Evolutionary conservation across 2,113 vertebrate species (phyloP).

Genomic region (Leiothrix lutea): DNA sequence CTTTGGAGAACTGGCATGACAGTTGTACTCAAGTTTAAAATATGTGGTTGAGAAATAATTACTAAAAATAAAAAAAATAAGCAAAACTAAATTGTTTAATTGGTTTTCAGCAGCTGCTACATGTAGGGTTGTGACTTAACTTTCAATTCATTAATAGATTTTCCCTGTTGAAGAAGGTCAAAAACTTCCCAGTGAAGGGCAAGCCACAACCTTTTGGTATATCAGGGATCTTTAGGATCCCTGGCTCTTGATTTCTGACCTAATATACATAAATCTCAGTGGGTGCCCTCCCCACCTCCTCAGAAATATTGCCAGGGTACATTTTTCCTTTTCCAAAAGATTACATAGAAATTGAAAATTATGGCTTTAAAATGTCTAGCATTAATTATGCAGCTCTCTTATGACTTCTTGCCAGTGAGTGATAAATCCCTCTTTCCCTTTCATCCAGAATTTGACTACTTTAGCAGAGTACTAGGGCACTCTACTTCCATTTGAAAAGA

Average conservation of each 20-base stretch:
- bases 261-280: neutral
- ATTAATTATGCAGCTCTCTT: slow-evolving; percentile 25
- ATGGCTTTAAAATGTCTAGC: neutral
- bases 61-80: neutral
- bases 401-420: neutral
- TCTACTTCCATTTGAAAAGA: neutral
- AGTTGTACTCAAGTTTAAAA: neutral
- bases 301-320: neutral
- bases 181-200: neutral
- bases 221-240: neutral
- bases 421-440: neutral
- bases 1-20: neutral
- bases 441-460: neutral
- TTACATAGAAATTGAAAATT: neutral
- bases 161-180: neutral
- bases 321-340: neutral
- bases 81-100: neutral
- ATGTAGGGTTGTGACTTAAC: neutral
- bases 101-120: neutral
- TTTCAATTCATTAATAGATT: neutral
- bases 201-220: neutral
- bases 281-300: neutral
- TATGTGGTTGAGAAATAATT: neutral
- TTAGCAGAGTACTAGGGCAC: neutral
- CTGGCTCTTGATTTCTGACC: neutral